A percentile compares a stretch with the other conserved stretches of the same genome.
Evolutionary conservation across 2,113 vertebrate species (phyloP).

Genomic region (Sapajus apella): DNA sequence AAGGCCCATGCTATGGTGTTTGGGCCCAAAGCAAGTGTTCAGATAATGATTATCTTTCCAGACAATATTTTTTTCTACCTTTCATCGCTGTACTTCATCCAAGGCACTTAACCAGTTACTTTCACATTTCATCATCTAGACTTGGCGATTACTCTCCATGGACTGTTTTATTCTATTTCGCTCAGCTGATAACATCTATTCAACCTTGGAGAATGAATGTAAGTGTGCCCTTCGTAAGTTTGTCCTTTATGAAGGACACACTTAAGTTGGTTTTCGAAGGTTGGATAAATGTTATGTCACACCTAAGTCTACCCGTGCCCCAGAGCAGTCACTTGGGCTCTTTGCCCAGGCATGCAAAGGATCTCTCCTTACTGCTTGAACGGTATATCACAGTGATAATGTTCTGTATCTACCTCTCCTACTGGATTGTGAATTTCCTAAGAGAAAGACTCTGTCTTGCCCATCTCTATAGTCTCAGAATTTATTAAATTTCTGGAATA

Average conservation of each 20-base stretch:
- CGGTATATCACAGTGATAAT: neutral
- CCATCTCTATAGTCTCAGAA: neutral
- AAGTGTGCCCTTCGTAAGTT: neutral
- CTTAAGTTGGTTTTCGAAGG: too few species aligned
- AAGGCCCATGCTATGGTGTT: neutral
- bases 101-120: neutral
- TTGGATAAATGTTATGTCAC: neutral
- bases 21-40: neutral
- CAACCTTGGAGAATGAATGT: neutral
- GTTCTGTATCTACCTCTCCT: neutral
- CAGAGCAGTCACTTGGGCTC: too few species aligned
- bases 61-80: too few species aligned
- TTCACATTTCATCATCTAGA: neutral
- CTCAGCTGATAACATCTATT: neutral
- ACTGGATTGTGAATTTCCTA: neutral
- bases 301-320: accelerated
- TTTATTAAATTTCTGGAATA: neutral
- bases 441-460: neutral
- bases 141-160: accelerated
- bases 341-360: neutral
- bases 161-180: neutral
- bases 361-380: neutral
- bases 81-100: neutral
- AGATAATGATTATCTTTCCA: neutral
- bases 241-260: accelerated